A percentile compares a stretch with the other conserved stretches of the same genome.
Evolutionary conservation across 2,888 invertebrate species (phyloP).

Genomic region (Drosophila flavopinicola): DNA sequence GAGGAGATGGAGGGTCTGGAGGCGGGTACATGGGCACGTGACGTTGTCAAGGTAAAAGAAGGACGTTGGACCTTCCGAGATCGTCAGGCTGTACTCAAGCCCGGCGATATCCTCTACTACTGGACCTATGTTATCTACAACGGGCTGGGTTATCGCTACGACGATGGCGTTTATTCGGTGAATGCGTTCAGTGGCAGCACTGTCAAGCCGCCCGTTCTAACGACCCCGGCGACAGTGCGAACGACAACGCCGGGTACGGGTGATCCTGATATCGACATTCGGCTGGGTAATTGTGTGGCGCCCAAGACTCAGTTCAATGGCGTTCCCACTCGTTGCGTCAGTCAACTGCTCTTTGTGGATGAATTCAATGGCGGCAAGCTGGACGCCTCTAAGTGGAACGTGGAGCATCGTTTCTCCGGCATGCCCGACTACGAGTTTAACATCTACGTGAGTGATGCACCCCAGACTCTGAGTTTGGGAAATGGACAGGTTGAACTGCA

Average conservation of each 20-base stretch:
- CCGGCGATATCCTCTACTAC: slow-evolving; percentile 89
- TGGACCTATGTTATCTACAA: slow-evolving; percentile 91
- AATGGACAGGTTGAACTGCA: slow-evolving; percentile 67
- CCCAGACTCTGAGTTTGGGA: slow-evolving; percentile 51
- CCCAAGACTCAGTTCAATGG: slow-evolving; percentile 67
- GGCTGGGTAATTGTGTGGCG: slow-evolving; percentile 33
- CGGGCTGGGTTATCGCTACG: slow-evolving; percentile 88
- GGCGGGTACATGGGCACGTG: slow-evolving; percentile 88
- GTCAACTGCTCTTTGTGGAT: slow-evolving; percentile 80
- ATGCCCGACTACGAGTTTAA: slow-evolving; percentile 81
- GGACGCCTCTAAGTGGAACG: slow-evolving; percentile 72
- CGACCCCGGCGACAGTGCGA: background rate
- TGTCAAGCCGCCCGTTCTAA: background rate
- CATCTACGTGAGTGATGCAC: slow-evolving; percentile 51
- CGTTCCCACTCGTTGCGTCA: slow-evolving; percentile 64
- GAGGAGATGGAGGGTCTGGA: slow-evolving; percentile 89
- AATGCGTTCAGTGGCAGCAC: slow-evolving; percentile 48
- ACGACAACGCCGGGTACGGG: slow-evolving; percentile 13
- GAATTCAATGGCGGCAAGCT: slow-evolving; percentile 67
- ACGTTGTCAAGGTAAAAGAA: slow-evolving; percentile 87
- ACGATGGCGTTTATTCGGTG: slow-evolving; percentile 79
- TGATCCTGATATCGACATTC: slow-evolving; percentile 36
- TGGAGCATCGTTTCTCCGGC: slow-evolving; percentile 77
- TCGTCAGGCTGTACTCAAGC: slow-evolving; percentile 86
- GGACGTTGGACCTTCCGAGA: slow-evolving; percentile 89